Base-by-base conservation (phyloP, 2,797 vertebrate species). In the Garrulus glandarius region DNA sequence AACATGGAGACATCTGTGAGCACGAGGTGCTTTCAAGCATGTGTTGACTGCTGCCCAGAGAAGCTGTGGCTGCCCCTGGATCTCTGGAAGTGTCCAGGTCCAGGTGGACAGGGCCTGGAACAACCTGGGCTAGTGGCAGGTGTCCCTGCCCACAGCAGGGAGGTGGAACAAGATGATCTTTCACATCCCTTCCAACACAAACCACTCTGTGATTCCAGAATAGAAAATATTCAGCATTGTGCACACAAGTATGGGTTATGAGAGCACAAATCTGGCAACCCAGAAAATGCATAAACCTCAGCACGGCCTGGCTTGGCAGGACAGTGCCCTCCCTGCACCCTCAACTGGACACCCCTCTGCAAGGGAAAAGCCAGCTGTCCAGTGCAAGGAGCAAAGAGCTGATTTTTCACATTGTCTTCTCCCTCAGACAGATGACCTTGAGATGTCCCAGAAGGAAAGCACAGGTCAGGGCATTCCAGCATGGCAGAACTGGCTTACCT, bases 401-500 rank as follows among this genome's bases (percentile, higher is more conserved):
- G 3, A 39, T 23, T 26, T 89, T 77, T 49, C 8, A 2, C 22
- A 9, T 15, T 56, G 32, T 15, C n/a, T 39, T 60, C 39, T 69
- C 55, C 39, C 23, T 56, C 46, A 47, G 13, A 41, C 2, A 59
- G 46, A 36, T 10, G 44, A 47, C 5, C 6, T 68, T 41, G 41
- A 65, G 57, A 36, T 53, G 52, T 23, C 32, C 11, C 57, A 68
- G 53, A 55, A 59, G 34, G 32, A 75, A 74, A 78, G 32, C 20
- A 23, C 1, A 6, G 30, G 19, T 13, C 26, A 64, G 37, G 36
- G 46, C 4, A 47, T 49, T 16, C 50, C 39, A 41, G 20, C 14
- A 7, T 3, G 43, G 70, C 74, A 75, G 30, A 64, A 69, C 27
- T 7, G 13, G 4, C 96, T 91, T 79, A 97, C 96, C 96, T 91